These are phyloP conservation scores for Pygmarrhopalites habei DNA, from an alignment of 1,140 invertebrate species.

Conservation along the genomic window DNA sequence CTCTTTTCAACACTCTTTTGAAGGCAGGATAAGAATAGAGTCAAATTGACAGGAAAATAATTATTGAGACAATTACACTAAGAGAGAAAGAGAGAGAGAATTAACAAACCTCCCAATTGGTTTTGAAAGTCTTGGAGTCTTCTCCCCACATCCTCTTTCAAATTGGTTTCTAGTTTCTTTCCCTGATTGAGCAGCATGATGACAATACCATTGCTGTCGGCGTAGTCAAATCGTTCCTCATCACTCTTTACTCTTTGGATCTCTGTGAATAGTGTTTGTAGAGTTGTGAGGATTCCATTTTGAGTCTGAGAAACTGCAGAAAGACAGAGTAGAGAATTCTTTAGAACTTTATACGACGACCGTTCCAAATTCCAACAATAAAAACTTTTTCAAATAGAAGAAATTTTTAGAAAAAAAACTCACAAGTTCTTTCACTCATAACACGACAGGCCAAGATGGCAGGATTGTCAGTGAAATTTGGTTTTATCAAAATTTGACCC, in stretches of 20 bases:
- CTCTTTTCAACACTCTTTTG: too few species aligned
- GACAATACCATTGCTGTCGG: conserved; percentile 21
- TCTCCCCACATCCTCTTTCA: conserved; percentile 14
- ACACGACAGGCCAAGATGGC: conserved; percentile 26
- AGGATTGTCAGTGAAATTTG: conserved; percentile 29
- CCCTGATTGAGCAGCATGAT: conserved; percentile 32
- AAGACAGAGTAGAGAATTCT: not conserved
- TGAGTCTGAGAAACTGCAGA: not conserved
- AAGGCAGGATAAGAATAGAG: too few species aligned
- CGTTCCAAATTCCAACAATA: too few species aligned
- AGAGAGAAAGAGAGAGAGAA: too few species aligned
- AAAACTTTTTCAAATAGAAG: too few species aligned
- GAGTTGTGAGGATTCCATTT: not conserved
- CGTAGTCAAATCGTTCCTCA: conserved; percentile 9
- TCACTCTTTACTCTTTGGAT: conserved; percentile 10
- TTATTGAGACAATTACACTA: too few species aligned
- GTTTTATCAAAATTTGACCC: conserved; percentile 25
- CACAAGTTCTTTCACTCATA: not conserved
- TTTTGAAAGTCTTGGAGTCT: conserved; percentile 5
- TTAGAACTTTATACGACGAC: not conserved
- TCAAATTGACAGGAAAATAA: not conserved
- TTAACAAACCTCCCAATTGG: too few species aligned
- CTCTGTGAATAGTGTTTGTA: conserved; percentile 6
- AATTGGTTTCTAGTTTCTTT: conserved; percentile 12
- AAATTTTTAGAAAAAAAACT: not conserved